phyloP scores from a whole-genome alignment of 1,140 invertebrate species.

The Thrips palmi region DNA sequence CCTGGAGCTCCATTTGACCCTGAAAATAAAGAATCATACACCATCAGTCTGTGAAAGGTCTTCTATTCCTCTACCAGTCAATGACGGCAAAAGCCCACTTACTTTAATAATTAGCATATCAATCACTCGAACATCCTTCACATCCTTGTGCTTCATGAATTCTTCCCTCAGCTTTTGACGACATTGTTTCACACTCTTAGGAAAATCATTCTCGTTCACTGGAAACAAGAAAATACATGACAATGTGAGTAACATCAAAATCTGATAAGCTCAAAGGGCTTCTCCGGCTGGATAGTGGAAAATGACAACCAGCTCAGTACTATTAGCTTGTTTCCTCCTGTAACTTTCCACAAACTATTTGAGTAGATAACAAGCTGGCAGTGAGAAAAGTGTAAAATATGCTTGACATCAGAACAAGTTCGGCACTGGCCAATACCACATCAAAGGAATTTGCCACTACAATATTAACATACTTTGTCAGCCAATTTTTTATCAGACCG shows the following conservation, averaged over 20 bases:
- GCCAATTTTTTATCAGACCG: no score
- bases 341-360: no score
- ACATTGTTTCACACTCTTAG: slow-evolving; percentile 43
- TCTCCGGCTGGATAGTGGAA: no score
- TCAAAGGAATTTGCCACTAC: no score
- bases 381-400: no score
- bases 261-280: no score
- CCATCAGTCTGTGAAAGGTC: background rate
- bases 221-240: slow-evolving; percentile 20
- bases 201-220: slow-evolving; percentile 64
- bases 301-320: no score
- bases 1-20: slow-evolving; percentile 66
- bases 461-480: no score
- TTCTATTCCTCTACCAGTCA: background rate
- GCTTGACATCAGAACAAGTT: no score
- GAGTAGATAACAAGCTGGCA: no score
- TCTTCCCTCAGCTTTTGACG: slow-evolving; percentile 56
- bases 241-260: slow-evolving; percentile 4
- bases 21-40: slow-evolving; percentile 10
- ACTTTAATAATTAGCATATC: slow-evolving; percentile 85
- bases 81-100: slow-evolving; percentile 16
- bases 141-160: slow-evolving; percentile 54
- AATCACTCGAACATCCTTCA: slow-evolving; percentile 71
- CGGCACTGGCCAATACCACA: no score
- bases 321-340: background rate